These are phyloP conservation scores for Ormyrus pomaceus DNA, from an alignment of 2,888 invertebrate genomes.

Conservation along the genomic window DNA sequence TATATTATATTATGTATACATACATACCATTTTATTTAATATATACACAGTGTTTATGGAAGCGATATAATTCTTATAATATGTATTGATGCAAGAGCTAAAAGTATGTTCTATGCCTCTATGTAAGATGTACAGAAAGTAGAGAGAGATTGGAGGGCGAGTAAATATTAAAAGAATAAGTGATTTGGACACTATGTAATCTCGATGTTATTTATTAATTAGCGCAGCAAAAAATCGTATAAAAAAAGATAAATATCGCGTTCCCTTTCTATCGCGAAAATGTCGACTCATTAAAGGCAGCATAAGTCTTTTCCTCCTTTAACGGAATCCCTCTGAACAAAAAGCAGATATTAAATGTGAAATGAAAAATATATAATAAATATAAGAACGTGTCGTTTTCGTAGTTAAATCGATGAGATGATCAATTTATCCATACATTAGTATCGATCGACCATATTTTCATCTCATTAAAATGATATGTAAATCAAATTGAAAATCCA, in stretches of 20 bases:
- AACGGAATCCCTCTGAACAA: constrained; percentile 34
- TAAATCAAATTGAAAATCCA: not conserved
- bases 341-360: constrained; percentile 42
- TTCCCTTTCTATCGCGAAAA: constrained; percentile 43
- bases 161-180: constrained; percentile 24
- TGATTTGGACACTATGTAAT: constrained; percentile 57
- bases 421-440: constrained; percentile 28
- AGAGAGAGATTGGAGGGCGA: constrained; percentile 25
- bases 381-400: constrained; percentile 33
- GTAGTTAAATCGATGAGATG: constrained; percentile 20
- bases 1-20: constrained; percentile 68
- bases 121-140: constrained; percentile 55
- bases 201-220: constrained; percentile 57
- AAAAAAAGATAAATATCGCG: constrained; percentile 48
- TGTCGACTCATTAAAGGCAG: constrained; percentile 31
- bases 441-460: constrained; percentile 12
- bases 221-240: constrained; percentile 44
- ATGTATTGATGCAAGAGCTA: constrained; percentile 61
- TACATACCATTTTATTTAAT: constrained; percentile 67
- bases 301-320: constrained; percentile 38
- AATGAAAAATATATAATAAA: constrained; percentile 33
- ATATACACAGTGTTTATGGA: constrained; percentile 62
- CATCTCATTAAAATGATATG: constrained; percentile 29
- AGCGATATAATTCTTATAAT: constrained; percentile 56
- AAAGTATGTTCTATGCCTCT: constrained; percentile 57